A percentile compares a stretch with the other conserved stretches of the same genome.
Conservation (phyloP, 2,113 vertebrate species). For the Myxocyprinus asiaticus region DNA sequence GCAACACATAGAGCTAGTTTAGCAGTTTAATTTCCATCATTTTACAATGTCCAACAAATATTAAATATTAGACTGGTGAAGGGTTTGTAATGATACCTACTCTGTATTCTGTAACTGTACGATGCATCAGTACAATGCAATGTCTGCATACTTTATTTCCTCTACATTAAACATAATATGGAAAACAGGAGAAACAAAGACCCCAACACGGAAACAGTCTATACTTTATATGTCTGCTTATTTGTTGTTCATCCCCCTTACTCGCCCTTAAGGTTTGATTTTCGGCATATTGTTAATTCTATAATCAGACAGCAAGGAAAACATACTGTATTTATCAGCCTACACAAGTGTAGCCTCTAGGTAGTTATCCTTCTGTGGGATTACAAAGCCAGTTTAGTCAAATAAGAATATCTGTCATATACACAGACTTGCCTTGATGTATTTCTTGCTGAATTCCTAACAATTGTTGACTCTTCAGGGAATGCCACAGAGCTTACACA, state of each 20-base stretch:
- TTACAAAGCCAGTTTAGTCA: slow-evolving; percentile 10
- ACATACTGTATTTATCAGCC: neutral
- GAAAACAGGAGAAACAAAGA: neutral
- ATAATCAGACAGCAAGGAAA: slow-evolving; percentile 11
- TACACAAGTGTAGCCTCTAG: slow-evolving; percentile 10
- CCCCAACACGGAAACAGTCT: neutral
- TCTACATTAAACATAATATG: slow-evolving; percentile 17
- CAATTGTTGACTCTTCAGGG: slow-evolving; percentile 14
- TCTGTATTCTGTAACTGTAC: neutral
- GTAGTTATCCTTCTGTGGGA: slow-evolving; percentile 2
- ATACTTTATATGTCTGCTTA: neutral
- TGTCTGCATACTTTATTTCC: neutral
- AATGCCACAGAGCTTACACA: slow-evolving; percentile 23
- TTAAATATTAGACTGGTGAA: slow-evolving; percentile 7
- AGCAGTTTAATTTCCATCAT: slow-evolving; percentile 24
- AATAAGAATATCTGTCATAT: slow-evolving; percentile 22
- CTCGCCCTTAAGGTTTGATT: neutral
- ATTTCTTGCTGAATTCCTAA: neutral
- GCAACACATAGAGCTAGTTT: slow-evolving; percentile 38
- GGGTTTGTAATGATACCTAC: neutral
- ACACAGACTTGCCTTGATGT: neutral
- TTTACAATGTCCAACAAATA: slow-evolving; percentile 19
- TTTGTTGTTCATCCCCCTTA: neutral
- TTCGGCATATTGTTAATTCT: slow-evolving; percentile 17
- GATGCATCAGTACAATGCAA: neutral